A percentile compares a stretch with the other conserved stretches of the same genome.
Evolutionary conservation across 1,140 invertebrate species (phyloP).

Genomic region (Platorchestia sp.): DNA sequence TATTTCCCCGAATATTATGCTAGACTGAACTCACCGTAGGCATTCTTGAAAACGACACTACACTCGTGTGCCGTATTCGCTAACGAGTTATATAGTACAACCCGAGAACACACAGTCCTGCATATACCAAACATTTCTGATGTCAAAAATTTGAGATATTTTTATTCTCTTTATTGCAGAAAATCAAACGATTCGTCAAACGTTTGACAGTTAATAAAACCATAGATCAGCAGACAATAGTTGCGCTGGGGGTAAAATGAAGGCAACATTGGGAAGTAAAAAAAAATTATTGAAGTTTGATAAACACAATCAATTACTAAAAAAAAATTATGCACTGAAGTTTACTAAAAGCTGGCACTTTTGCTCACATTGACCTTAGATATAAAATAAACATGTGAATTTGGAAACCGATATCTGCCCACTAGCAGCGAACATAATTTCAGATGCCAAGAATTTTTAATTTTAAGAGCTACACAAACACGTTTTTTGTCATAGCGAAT

Average conservation of each 20-base stretch:
- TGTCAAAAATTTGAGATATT: not conserved
- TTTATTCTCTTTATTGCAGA: not conserved
- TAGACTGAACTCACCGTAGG: not conserved
- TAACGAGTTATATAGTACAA: not conserved
- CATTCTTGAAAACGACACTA: not conserved
- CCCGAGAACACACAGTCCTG: not conserved
- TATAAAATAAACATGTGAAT: not conserved
- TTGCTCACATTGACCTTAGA: not conserved
- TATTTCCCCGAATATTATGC: not conserved
- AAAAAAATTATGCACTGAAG: too few relatives aligned
- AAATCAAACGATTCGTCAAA: not conserved
- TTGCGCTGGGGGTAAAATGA: not conserved
- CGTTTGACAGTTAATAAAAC: not conserved
- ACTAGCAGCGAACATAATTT: not conserved
- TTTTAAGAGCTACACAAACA: not conserved
- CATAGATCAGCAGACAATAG: too few relatives aligned
- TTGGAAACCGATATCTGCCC: not conserved
- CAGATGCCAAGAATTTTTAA: not conserved
- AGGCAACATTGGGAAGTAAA: not conserved
- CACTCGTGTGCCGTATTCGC: not conserved
- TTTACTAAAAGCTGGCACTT: not conserved
- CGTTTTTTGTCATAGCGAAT: not conserved
- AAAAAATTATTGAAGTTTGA: not conserved
- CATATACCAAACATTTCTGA: not conserved
- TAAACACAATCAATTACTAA: too few relatives aligned